A percentile compares a stretch with the other conserved stretches of the same genome.
Conservation (phyloP, 2,113 vertebrate species). For the Microcebus tavaratra region DNA sequence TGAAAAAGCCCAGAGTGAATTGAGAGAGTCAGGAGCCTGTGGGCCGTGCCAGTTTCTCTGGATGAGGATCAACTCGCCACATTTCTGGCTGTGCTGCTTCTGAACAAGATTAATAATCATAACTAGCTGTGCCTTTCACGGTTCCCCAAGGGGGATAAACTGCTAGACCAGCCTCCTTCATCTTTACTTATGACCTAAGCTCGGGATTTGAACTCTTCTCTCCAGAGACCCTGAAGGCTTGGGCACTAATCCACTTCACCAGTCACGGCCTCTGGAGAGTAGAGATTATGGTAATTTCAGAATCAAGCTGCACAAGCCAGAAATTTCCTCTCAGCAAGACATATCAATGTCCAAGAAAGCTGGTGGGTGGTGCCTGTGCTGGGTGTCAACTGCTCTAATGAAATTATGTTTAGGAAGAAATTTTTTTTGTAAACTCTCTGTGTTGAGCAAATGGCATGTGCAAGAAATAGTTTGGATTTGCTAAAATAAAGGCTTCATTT, state of each 20-base stretch:
- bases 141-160: conserved; percentile 50
- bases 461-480: neutral
- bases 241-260: conserved; percentile 46
- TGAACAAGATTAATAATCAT: conserved; percentile 67
- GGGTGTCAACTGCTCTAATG: neutral
- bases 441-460: neutral
- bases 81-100: conserved; percentile 43
- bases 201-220: conserved; percentile 63
- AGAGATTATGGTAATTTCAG: conserved; percentile 52
- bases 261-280: neutral
- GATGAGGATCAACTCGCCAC: conserved; percentile 43
- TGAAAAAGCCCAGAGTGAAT: conserved; percentile 65
- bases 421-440: neutral
- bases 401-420: neutral
- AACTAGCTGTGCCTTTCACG: conserved; percentile 60
- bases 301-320: neutral
- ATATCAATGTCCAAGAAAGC: conserved; percentile 2
- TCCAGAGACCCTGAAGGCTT: conserved; percentile 50
- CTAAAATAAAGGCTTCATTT: conserved; percentile 19
- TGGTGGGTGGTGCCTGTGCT: neutral
- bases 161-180: conserved; percentile 6
- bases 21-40: conserved; percentile 48
- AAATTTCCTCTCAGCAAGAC: conserved; percentile 23
- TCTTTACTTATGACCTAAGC: conserved; percentile 66
- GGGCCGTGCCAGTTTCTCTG: conserved; percentile 39